Base-by-base conservation (phyloP, 2,797 vertebrate genomes). In the Scolopax bukidnonensis region DNA sequence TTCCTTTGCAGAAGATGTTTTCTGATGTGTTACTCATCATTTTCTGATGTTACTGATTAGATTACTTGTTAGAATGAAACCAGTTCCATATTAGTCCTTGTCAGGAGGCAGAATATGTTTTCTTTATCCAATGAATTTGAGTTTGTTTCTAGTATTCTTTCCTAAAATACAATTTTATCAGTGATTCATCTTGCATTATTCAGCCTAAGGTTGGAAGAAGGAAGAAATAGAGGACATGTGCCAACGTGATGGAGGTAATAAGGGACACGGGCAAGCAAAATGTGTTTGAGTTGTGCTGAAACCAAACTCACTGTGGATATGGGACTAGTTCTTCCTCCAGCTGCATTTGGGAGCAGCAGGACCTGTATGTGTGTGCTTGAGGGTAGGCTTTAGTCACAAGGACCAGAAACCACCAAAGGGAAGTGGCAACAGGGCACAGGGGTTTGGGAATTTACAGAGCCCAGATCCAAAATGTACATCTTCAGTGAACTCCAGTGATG, bases 231-330 rank as follows among this genome's bases (percentile, higher is more conserved):
- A 71, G 83, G 85, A 60, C 14, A 21, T 6, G 57, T 81, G 78
- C 64, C 78, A 82, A 7, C 0, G 4, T 40, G 71, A 40, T 36
- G 47, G 84, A 67, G 59, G 51, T 43, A 91, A 87, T 65, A 74
- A 73, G 56, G 87, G 92, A 84, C 89, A 94, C 7, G 27, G 77
- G 92, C 36, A 80, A 53, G 25, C 30, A 89, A 84, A 93, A 85
- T 20, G 30, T 25, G 43, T 30, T 69, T 36, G 67, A 36, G 32
- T 38, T 48, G 6, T 45, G 40, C 54, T 86, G 74, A 92, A 93
- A 80, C 27, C 16, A 11, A 93, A 43, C 36, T n/a, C 54, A 11
- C 28, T 16, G 40, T 57, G 40, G 64, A 6, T 50, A 32, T 30
- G 61, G 67, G 76, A n/a, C 19, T 65, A 16, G 63, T 73, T 74